Evolutionary conservation across 2,113 vertebrate genomes (phyloP).

Genomic region (Nematolebias whitei): DNA sequence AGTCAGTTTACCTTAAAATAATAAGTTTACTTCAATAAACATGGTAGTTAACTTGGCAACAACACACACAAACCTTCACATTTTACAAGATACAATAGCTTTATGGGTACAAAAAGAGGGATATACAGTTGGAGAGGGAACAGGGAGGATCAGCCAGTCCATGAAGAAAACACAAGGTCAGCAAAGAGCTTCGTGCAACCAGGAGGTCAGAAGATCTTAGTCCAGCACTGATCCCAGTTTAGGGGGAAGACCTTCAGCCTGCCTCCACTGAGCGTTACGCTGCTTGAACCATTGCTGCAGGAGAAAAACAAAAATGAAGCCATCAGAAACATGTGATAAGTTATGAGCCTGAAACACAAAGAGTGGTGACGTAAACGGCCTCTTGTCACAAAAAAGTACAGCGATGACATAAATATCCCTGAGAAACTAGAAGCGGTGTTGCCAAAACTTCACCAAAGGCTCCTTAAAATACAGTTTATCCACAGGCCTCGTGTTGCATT

Average conservation of each 20-base stretch:
- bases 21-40: constrained; percentile 71
- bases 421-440: no score
- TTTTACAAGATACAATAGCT: constrained; percentile 63
- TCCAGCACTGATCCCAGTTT: constrained; percentile 89
- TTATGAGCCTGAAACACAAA: no score
- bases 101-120: constrained; percentile 51
- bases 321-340: constrained; percentile 3
- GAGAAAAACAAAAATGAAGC: constrained; percentile 21
- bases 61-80: constrained; percentile 82
- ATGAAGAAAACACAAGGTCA: constrained; percentile 21
- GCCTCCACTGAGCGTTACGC: constrained; percentile 89
- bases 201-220: constrained; percentile 59
- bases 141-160: constrained; percentile 6
- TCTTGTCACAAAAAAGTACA: no score
- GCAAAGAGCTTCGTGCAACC: constrained; percentile 8
- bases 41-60: constrained; percentile 61
- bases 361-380: no score
- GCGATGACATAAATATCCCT: constrained; percentile 46
- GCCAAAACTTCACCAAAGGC: background rate
- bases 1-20: constrained; percentile 49
- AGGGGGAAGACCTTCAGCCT: constrained; percentile 89
- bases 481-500: constrained; percentile 10
- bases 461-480: constrained; percentile 5
- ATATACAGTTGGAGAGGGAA: constrained; percentile 25
- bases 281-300: constrained; percentile 92